Evolutionary conservation across 2,888 invertebrate genomes (phyloP).

Genomic region (Azorinus chamasolen): DNA sequence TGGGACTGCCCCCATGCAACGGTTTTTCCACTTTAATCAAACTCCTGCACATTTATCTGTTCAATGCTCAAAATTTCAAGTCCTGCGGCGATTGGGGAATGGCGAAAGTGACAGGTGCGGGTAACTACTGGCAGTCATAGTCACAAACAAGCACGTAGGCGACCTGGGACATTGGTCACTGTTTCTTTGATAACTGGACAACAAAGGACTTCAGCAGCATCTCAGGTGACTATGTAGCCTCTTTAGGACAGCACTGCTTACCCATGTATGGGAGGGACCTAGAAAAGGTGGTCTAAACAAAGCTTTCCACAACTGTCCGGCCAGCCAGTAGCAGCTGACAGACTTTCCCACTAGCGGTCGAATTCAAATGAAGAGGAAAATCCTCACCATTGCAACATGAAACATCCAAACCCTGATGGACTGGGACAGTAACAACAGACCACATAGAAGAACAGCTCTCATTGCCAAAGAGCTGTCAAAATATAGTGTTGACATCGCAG

Average conservation of each 20-base stretch:
- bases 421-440: too few relatives aligned
- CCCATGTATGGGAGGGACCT: not conserved
- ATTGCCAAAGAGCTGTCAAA: too few relatives aligned
- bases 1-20: too few relatives aligned
- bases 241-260: not conserved
- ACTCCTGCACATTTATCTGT: not conserved
- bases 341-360: too few relatives aligned
- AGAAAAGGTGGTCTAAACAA: conserved; percentile 4
- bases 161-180: not conserved
- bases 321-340: too few relatives aligned
- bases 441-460: too few relatives aligned
- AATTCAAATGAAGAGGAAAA: too few relatives aligned
- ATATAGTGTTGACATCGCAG: too few relatives aligned
- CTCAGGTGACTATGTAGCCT: not conserved
- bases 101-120: not conserved
- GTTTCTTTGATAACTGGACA: not conserved
- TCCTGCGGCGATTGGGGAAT: not conserved
- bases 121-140: conserved; percentile 1
- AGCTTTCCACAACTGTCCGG: not conserved
- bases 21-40: not conserved
- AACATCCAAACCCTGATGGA: too few relatives aligned
- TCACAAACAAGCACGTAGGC: conserved; percentile 1
- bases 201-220: not conserved
- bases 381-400: too few relatives aligned
- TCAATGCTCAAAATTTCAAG: not conserved